These are phyloP conservation scores for Anser brachyrhynchus DNA, from an alignment of 2,113 vertebrate genomes.

Conservation along the genomic window DNA sequence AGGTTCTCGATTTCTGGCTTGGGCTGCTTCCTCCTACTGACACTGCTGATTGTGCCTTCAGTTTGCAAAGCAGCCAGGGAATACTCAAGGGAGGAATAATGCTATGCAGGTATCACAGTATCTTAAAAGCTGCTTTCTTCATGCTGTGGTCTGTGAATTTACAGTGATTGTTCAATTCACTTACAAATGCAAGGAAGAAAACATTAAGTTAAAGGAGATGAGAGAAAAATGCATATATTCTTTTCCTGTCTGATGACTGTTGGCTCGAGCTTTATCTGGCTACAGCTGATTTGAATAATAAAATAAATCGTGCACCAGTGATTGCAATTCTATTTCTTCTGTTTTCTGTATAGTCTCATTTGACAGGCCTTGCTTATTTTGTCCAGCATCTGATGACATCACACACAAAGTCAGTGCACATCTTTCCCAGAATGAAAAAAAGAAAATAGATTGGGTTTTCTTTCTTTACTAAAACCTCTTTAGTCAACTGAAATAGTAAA, in stretches of 20 bases:
- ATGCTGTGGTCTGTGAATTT: background rate
- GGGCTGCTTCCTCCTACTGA: background rate
- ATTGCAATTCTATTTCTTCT: slow-evolving; percentile 4
- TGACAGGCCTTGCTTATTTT: slow-evolving; percentile 9
- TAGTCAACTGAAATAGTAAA: slow-evolving; percentile 1
- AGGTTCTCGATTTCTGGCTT: background rate
- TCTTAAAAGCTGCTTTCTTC: background rate
- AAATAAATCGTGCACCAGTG: slow-evolving; percentile 26
- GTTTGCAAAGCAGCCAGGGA: background rate
- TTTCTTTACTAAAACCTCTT: slow-evolving; percentile 13
- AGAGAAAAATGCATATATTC: background rate
- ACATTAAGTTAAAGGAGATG: slow-evolving; percentile 1
- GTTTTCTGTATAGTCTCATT: background rate
- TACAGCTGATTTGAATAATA: background rate
- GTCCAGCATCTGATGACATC: background rate
- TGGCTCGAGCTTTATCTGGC: background rate
- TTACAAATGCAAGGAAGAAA: slow-evolving; percentile 4
- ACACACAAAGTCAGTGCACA: background rate
- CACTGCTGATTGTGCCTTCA: background rate
- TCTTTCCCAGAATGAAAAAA: slow-evolving; percentile 21
- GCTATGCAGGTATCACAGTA: background rate
- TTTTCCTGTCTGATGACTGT: background rate
- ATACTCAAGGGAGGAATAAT: background rate
- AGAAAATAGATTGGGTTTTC: background rate
- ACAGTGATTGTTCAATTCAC: slow-evolving; percentile 4